A percentile compares a stretch with the other conserved stretches of the same genome.
Conservation (phyloP, 1,140 invertebrate species). For the Atta cephalotes region DNA sequence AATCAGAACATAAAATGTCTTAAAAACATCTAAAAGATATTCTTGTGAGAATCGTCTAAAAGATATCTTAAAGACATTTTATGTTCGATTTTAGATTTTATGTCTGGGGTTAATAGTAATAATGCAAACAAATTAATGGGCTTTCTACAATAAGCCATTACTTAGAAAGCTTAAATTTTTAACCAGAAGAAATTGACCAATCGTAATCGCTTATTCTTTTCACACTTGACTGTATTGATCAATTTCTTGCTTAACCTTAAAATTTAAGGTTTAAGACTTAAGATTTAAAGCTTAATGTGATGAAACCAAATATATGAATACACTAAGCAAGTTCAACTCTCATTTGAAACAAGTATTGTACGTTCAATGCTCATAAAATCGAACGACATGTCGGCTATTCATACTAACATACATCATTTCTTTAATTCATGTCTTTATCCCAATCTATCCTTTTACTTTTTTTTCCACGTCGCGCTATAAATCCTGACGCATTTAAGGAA, state of each 20-base stretch:
- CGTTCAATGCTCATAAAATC: neutral
- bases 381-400: conserved; percentile 28
- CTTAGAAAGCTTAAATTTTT: too few species aligned
- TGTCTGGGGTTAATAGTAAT: neutral
- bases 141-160: too few species aligned
- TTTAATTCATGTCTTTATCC: conserved; percentile 27
- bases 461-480: conserved; percentile 32
- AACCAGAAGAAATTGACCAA: too few species aligned
- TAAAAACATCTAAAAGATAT: too few species aligned
- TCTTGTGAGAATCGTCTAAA: too few species aligned
- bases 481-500: conserved; percentile 45
- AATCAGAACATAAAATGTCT: too few species aligned
- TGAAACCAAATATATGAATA: neutral
- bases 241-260: too few species aligned
- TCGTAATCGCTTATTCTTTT: too few species aligned
- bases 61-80: too few species aligned
- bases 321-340: neutral
- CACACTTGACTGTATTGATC: too few species aligned
- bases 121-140: neutral
- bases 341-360: neutral
- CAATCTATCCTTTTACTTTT: conserved; percentile 3
- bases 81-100: too few species aligned
- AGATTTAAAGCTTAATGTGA: neutral
- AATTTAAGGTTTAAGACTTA: too few species aligned
- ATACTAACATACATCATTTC: conserved; percentile 11